Base-by-base conservation (phyloP, 2,888 invertebrate species). In the Pyrochroa serraticornis region DNA sequence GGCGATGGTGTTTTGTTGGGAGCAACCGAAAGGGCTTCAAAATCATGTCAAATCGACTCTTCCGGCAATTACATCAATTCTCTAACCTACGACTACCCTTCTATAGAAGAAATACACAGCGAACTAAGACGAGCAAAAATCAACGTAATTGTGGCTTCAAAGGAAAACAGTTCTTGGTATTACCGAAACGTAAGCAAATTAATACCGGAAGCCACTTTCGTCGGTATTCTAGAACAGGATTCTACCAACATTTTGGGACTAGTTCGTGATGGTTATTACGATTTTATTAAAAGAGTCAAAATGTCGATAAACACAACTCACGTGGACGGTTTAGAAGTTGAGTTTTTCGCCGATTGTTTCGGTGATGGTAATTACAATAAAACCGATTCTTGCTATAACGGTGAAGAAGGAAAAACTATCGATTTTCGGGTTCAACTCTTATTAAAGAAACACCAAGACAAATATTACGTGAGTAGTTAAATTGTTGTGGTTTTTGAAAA, bases 81-180 rank as follows among this genome's bases (percentile, higher is more conserved):
- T 45, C 54, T 83, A 7, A 74, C 79, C 43, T 84, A 85, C 80
- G 93, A 94, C 76, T 94, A 93, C 75, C 93, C 93, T 0, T 91
- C 92, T 0, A 82, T 91, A 8, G 54, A 59, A 30, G 59, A 59
- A 39, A 14, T 59, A 9, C 33, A 50, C 22, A 41, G 39, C 7
- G 9, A 59, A 37, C 34, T 59, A 12, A 50, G 46, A 32, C 7
- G 30, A 81, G n/a, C 73, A 79, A 59, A 86, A 83, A 87, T 92
- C 36, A 93, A 91, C 78, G 84, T 96, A 6, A 93, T 96, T 69
- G 93, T 95, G 77, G 94, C 94, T 0, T 92, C 93, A 0, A 93
- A 92, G 0, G 83, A 85, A 68, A 82, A 85, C 57, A 87, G 88
- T 36, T 82, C 85, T 6, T 72, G 78, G 6, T 87, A 89, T 47